Percentiles rank a stretch among this genome's conserved stretches.
phyloP scores from a whole-genome alignment of 2,888 invertebrate genomes.

The Pyrrhosoma nymphula region DNA sequence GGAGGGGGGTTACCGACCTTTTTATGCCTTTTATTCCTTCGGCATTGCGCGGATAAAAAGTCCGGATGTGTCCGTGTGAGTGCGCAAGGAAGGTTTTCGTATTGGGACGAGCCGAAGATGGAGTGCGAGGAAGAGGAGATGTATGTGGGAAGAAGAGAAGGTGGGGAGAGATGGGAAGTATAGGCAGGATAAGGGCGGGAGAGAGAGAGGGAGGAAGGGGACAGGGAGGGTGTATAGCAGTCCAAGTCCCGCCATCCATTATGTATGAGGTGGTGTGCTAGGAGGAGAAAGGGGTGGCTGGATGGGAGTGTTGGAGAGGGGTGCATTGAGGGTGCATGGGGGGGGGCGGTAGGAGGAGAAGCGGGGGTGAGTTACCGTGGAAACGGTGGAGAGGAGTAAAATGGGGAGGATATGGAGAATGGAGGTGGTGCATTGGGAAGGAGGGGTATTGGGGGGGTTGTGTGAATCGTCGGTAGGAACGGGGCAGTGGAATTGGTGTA shows the following conservation, averaged over 20 bases:
- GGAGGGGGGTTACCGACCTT: not conserved
- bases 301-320: constrained; percentile 34
- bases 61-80: not conserved
- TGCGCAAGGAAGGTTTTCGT: not conserved
- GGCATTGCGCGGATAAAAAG: constrained; percentile 48
- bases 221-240: not conserved
- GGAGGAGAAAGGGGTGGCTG: not conserved
- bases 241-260: constrained; percentile 69
- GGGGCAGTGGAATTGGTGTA: constrained; percentile 25
- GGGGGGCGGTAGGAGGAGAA: constrained; percentile 68
- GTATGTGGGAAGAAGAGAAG: not conserved
- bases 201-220: not conserved
- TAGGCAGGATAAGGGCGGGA: not conserved
- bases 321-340: constrained; percentile 35
- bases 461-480: constrained; percentile 10
- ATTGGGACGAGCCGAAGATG: constrained; percentile 1
- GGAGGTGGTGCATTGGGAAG: not conserved
- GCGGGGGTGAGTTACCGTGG: constrained; percentile 41
- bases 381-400: constrained; percentile 43
- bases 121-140: constrained; percentile 35
- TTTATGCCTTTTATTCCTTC: constrained; percentile 24
- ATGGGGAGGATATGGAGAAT: constrained; percentile 53
- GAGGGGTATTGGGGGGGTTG: not conserved
- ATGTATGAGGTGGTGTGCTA: constrained; percentile 65
- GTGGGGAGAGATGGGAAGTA: not conserved